Base-by-base conservation (phyloP, 2,797 vertebrate species). In the Malacoraja senta region DNA sequence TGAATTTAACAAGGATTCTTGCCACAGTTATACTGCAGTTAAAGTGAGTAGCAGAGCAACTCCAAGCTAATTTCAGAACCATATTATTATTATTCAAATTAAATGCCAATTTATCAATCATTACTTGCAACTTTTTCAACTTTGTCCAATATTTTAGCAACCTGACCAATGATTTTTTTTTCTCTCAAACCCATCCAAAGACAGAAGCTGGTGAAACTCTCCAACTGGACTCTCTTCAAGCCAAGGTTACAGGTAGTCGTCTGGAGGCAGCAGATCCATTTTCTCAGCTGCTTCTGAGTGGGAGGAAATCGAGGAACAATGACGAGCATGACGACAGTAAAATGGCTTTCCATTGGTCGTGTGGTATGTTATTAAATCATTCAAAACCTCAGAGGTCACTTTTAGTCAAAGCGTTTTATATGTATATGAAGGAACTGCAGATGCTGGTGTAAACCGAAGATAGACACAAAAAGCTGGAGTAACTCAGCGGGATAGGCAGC, bases 301-400 rank as follows among this genome's bases (percentile, higher is more conserved):
- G 71, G 38, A 92, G 72, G 8, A 72, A 92, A 29, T 92, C 38
- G 3, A 72, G 44, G 71, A 53, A 53, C 72, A 24, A 6, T 76
- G 71, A n/a, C n/a, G 13, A 29, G 26, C 6, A 44, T 53, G 24
- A 53, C 71, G 3, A 58, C 0, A 53, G 24, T 44, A 26, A 72
- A 53, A 53, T 92, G 35, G 6, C 44, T 74, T 92, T 92, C 90
- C 90, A 92, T 44, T 92, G 90, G 90, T 74, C 90, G 2, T 92
- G 90, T 76, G 90, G 90, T 92, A 92, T 2, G 90, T 92, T 58
- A 26, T 44, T 74, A 38, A 76, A 58, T 26, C 71, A 92, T 26
- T 13, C n/a, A 26, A 12, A n/a, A 58, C 44, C 44, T 91, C 13
- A 38, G 65, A 4, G 68, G 26, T 19, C 2, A 44, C 38, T 6